These are phyloP conservation scores for Elephas maximus DNA, from an alignment of 2,113 vertebrate genomes.

Conservation along the genomic window DNA sequence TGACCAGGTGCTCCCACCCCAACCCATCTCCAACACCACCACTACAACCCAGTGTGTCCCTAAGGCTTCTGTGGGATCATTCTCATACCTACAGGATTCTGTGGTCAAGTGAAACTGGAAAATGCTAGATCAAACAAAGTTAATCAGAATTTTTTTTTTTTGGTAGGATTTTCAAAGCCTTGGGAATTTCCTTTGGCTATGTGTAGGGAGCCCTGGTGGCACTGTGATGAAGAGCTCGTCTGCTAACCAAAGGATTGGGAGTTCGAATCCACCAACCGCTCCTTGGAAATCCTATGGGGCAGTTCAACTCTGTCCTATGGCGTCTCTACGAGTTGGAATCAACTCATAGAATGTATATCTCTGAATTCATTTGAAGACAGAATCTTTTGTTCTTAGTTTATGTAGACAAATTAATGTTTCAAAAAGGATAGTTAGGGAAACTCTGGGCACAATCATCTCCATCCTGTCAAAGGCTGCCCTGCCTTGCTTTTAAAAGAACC, in stretches of 20 bases:
- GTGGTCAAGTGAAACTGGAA: neutral
- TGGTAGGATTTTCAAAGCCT: neutral
- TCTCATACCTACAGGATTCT: neutral
- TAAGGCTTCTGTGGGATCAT: neutral
- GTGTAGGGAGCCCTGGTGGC: no score
- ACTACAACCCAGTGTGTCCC: neutral
- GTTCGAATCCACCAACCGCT: no score
- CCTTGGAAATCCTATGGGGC: no score
- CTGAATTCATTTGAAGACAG: neutral
- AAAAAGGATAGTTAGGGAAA: neutral
- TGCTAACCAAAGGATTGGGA: no score
- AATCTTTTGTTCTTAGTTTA: neutral
- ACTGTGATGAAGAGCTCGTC: no score
- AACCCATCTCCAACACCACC: rapidly evolving
- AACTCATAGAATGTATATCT: neutral
- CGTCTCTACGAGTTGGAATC: no score
- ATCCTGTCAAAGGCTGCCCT: neutral
- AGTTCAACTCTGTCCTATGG: no score
- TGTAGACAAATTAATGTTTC: neutral
- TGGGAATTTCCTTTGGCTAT: neutral
- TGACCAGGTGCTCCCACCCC: neutral
- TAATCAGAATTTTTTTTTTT: neutral
- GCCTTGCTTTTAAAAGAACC: neutral
- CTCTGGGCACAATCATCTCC: neutral
- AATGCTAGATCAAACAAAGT: neutral